phyloP scores from a whole-genome alignment of 2,797 vertebrate genomes.

The Agapornis canus region DNA sequence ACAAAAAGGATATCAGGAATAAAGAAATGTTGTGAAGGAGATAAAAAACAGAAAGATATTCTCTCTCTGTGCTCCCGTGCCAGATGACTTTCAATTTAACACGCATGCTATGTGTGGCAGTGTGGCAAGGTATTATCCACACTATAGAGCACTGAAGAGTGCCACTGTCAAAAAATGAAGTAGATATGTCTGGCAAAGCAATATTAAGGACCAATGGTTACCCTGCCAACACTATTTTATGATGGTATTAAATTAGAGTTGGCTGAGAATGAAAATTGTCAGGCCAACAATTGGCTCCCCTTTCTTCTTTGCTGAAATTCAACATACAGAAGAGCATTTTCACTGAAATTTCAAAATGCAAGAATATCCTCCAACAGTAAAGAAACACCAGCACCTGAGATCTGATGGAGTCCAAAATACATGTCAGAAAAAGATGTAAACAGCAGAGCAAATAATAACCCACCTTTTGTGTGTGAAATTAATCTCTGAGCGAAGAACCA shows the following conservation, averaged over 20 bases:
- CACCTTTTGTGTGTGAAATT: background rate
- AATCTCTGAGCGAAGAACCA: background rate
- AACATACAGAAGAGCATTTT: background rate
- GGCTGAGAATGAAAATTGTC: background rate
- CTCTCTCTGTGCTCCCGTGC: background rate
- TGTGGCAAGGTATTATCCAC: background rate
- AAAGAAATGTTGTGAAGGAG: background rate
- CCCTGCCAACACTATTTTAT: background rate
- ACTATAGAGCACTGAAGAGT: background rate
- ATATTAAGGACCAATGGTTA: background rate
- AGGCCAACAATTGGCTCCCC: background rate
- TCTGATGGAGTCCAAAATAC: background rate
- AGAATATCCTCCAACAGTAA: background rate
- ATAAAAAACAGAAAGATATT: background rate
- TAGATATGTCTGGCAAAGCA: background rate
- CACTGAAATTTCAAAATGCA: background rate
- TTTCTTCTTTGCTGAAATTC: background rate
- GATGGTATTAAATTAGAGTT: background rate
- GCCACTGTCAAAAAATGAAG: background rate
- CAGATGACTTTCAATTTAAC: background rate
- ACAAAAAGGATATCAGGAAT: background rate
- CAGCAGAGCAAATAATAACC: background rate
- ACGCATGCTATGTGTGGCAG: background rate
- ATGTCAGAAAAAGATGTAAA: background rate
- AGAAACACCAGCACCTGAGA: background rate